These are phyloP conservation scores for Verasper variegatus DNA, from an alignment of 2,113 vertebrate species.

Conservation along the genomic window DNA sequence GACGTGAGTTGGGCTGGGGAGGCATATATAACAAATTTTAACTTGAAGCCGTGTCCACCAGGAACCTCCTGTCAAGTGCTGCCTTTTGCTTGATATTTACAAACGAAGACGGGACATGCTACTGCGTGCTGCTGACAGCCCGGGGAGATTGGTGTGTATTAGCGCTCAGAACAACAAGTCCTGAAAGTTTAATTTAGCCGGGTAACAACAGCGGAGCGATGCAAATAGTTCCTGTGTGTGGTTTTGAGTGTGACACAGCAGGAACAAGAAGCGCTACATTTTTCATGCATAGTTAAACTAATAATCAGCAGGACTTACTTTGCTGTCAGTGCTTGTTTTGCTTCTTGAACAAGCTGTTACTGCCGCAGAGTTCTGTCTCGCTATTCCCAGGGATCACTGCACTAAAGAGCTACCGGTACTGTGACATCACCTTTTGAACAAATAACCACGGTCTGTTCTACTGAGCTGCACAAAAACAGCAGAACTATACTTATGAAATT, in stretches of 20 bases:
- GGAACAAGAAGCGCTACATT: constrained; percentile 1
- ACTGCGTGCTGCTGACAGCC: constrained; percentile 10
- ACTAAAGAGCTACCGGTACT: too few species aligned
- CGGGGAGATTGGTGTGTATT: constrained; percentile 15
- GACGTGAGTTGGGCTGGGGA: constrained; percentile 6
- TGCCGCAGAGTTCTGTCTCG: not conserved
- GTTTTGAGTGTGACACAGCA: constrained; percentile 18
- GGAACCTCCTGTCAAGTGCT: constrained; percentile 18
- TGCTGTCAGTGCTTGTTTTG: not conserved
- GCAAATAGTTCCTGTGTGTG: constrained; percentile 8
- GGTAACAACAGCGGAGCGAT: constrained; percentile 16
- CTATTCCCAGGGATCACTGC: constrained; percentile 2
- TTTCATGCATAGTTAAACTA: constrained; percentile 8
- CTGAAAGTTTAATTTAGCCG: constrained; percentile 36
- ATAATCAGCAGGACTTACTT: constrained; percentile 14
- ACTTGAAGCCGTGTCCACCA: constrained; percentile 9
- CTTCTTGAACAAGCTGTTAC: constrained; percentile 2
- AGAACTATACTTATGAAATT: too few species aligned
- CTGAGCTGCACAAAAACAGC: too few species aligned
- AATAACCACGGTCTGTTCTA: too few species aligned
- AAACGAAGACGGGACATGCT: constrained; percentile 15
- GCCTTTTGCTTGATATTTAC: constrained; percentile 24
- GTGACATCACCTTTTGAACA: too few species aligned
- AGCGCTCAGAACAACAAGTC: constrained; percentile 6
- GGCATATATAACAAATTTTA: not conserved